A percentile compares a stretch with the other conserved stretches of the same genome.
phyloP scores from a whole-genome alignment of 2,113 vertebrate species.

The Galeopterus variegatus region DNA sequence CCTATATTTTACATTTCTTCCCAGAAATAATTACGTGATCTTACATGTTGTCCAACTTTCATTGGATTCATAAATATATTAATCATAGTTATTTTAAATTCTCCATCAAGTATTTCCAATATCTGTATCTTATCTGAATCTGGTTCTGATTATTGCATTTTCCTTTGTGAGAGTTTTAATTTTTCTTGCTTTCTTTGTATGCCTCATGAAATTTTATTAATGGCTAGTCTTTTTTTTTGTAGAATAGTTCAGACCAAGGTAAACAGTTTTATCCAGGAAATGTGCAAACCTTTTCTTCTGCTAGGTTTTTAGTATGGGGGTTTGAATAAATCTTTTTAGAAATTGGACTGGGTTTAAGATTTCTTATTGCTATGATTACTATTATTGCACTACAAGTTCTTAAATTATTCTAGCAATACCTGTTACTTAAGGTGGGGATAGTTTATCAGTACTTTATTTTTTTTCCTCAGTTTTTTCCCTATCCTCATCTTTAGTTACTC shows the following conservation, averaged over 20 bases:
- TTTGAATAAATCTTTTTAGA: background rate
- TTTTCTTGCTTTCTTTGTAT: background rate
- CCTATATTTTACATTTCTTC: background rate
- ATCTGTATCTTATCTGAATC: background rate
- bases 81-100: background rate
- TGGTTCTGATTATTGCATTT: background rate
- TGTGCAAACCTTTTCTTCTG: background rate
- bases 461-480: background rate
- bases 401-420: background rate
- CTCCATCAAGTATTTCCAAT: background rate
- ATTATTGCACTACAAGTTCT: background rate
- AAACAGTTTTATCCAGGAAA: background rate
- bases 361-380: background rate
- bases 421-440: background rate
- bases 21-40: background rate
- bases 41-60: background rate
- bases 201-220: background rate
- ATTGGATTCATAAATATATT: background rate
- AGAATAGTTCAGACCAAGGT: background rate
- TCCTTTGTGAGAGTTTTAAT: background rate
- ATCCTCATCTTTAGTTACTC: background rate
- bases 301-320: background rate
- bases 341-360: background rate
- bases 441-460: background rate
- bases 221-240: background rate